Evolutionary conservation across 1,140 invertebrate species (phyloP), one percentile per base, ranked within the genome.

Genomic region (Drosophila sucinea): DNA sequence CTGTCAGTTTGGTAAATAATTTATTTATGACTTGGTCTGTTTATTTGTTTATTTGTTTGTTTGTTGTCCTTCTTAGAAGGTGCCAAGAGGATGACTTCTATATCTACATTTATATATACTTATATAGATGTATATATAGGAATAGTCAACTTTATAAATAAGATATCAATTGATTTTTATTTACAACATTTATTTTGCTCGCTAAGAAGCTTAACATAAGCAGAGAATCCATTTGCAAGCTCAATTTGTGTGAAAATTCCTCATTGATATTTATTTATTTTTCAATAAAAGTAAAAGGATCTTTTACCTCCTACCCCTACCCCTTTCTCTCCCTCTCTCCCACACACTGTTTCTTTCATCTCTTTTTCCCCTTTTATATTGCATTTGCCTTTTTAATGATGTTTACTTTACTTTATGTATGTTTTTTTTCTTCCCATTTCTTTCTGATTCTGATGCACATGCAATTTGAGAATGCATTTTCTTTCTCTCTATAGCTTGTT

Each of bases 111-210:
- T 8, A 47, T 25, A 4, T 10, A 47, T 27, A 10, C 25, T 2
- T 8, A 25, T 27, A 47, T 3, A 47, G 8, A 10, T 47, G 25
- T 8, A 47, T 47, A 47, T 47, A 7, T 47, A 44, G 44, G 25
- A 51, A 51, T 41, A 70, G 71, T 78, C 86, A 66, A 70, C 75
- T 87, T 87, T 86, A 87, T 87, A 86, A 86, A 86, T 86, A 86
- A 86, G 83, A 87, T 79, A 86, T 86, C 82, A 86, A 86, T 86
- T 87, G 82, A 86, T 86, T 86, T 70, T 82, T 85, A 85, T 82
- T 79, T 87, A 82, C 82, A 86, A 81, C 44, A 51, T 51, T 51
- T 51, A 51, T 51, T 51, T 51, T 51, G 44, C 68, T 85, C 81
- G 17, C 79, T 85, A 82, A 85, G 83, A 75, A 79, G 82, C 80